Conservation (phyloP, 1,140 invertebrate genomes). For the Drosophila varians region DNA sequence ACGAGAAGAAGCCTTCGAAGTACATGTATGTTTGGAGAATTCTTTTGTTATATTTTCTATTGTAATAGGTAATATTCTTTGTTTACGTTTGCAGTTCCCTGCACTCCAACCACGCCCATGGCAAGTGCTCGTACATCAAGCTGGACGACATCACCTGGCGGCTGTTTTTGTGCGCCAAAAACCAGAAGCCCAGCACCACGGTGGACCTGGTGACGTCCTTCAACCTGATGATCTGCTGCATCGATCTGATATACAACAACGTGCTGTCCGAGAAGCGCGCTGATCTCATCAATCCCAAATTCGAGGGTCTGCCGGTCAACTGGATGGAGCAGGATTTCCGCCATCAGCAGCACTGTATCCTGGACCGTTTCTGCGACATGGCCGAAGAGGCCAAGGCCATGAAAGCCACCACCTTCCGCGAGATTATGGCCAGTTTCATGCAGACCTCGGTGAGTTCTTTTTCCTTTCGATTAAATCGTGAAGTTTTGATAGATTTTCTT, state of each 20-base stretch:
- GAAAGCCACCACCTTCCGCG: constrained; percentile 93
- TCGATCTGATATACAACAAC: constrained; percentile 96
- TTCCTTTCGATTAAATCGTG: neutral
- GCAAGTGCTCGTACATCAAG: constrained; percentile 87
- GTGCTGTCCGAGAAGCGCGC: constrained; percentile 91
- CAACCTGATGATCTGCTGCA: constrained; percentile 94
- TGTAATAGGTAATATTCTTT: neutral
- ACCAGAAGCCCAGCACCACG: constrained; percentile 91
- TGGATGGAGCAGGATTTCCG: constrained; percentile 88
- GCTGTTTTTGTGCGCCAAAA: constrained; percentile 96
- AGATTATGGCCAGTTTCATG: constrained; percentile 90
- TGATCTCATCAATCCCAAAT: constrained; percentile 93
- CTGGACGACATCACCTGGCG: constrained; percentile 97
- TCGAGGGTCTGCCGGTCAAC: constrained; percentile 90
- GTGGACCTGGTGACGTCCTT: constrained; percentile 98
- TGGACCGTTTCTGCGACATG: constrained; percentile 92
- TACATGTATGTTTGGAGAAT: constrained; percentile 84
- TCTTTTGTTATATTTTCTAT: too few relatives aligned
- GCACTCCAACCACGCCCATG: constrained; percentile 72
- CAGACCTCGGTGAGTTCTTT: constrained; percentile 87
- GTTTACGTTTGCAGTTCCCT: constrained; percentile 85
- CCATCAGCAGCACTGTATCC: constrained; percentile 90
- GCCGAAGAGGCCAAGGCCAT: constrained; percentile 95
- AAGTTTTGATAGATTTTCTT: neutral
- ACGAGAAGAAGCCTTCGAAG: constrained; percentile 89